These are phyloP conservation scores for Anolis carolinensis DNA, from an alignment of 2,113 vertebrate genomes.

Conservation along the genomic window DNA sequence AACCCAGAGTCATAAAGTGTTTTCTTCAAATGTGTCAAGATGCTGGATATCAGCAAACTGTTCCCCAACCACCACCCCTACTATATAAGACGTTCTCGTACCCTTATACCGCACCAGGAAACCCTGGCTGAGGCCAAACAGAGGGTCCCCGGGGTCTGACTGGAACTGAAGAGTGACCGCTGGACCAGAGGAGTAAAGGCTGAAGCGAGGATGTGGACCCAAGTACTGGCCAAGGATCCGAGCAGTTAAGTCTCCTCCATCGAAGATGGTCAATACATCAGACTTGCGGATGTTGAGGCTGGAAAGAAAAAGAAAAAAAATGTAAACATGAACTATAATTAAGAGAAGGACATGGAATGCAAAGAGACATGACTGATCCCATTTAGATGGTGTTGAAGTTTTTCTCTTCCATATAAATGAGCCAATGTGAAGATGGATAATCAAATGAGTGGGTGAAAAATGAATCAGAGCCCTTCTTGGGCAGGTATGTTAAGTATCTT, in stretches of 20 bases:
- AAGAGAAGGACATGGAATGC: not conserved
- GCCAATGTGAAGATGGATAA: not conserved
- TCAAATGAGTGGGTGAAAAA: not conserved
- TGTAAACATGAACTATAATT: not conserved
- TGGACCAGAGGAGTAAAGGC: conserved; percentile 85
- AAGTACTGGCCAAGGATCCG: conserved; percentile 89
- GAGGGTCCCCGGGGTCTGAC: conserved; percentile 85
- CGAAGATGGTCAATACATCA: conserved; percentile 87
- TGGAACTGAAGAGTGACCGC: conserved; percentile 93
- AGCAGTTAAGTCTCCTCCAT: conserved; percentile 86
- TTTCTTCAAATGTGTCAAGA: not conserved
- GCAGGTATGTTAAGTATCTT: not conserved
- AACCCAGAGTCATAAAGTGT: no score
- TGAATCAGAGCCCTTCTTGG: not conserved
- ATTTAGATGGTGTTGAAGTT: no score
- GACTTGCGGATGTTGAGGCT: conserved; percentile 90
- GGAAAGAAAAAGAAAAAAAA: not conserved
- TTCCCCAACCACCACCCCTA: not conserved
- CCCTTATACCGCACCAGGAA: conserved; percentile 91
- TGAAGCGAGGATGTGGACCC: conserved; percentile 86
- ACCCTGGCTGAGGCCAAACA: conserved; percentile 86
- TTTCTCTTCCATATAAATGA: not conserved
- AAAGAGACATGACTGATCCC: not conserved
- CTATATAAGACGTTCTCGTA: conserved; percentile 48
- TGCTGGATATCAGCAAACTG: no score